phyloP scores from a whole-genome alignment of 2,797 vertebrate genomes.

The Coluber constrictor region DNA sequence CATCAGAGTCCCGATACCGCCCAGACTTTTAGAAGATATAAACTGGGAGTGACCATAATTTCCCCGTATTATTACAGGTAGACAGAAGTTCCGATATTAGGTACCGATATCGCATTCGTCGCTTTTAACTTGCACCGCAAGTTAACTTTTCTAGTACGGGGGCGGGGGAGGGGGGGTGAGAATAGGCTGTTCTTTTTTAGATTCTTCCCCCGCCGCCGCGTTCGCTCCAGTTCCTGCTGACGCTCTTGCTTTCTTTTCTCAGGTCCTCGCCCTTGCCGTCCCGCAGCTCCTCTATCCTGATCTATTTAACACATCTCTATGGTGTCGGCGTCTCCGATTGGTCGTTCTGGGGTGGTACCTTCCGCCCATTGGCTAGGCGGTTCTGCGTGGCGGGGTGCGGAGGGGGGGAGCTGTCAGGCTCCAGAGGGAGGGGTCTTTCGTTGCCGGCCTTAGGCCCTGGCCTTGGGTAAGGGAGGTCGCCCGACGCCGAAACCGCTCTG shows the following conservation, averaged over 20 bases:
- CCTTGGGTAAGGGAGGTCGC: not conserved
- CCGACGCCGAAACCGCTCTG: not conserved
- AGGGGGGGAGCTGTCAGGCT: conserved; percentile 26
- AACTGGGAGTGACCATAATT: not conserved
- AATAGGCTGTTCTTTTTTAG: not conserved
- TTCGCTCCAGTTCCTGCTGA: not conserved
- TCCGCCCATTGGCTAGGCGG: not conserved
- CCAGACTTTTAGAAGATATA: not conserved
- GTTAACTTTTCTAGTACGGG: not conserved
- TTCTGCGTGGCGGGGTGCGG: not conserved
- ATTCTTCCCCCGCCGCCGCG: not conserved
- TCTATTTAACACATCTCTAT: not conserved
- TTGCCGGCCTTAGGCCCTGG: conserved; percentile 19
- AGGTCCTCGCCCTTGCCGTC: conserved; percentile 1
- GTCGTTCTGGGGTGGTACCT: not conserved
- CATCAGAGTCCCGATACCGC: not conserved
- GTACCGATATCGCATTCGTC: not conserved
- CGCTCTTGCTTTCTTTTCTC: not conserved
- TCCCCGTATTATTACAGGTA: not conserved
- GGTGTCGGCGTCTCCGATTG: conserved; percentile 6
- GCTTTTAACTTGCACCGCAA: not conserved
- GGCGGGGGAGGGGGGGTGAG: not conserved
- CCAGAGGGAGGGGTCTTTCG: conserved; percentile 11
- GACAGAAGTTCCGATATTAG: not conserved
- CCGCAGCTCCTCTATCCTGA: not conserved